Conservation (phyloP, 2,797 vertebrate species). For the Mastacembelus armatus region DNA sequence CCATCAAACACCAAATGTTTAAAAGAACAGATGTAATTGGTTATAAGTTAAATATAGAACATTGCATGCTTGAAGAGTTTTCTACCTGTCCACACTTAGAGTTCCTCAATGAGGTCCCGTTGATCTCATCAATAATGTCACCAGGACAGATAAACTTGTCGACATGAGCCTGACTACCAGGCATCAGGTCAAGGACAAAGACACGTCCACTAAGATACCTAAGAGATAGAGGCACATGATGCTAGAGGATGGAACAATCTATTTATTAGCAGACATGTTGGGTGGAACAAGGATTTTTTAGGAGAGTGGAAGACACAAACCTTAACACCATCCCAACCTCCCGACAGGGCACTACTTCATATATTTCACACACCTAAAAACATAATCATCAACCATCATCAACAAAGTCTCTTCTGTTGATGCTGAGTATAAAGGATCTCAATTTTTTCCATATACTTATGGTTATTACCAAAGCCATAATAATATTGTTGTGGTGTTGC, state of each 20-base stretch:
- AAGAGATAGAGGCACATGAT: slow-evolving; percentile 12
- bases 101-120: slow-evolving; percentile 84
- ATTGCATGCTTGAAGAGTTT: not conserved
- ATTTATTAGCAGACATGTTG: not conserved
- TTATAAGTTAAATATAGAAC: not conserved
- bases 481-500: not conserved
- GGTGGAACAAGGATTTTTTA: not conserved
- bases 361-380: slow-evolving; percentile 83
- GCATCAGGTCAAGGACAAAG: slow-evolving; percentile 82
- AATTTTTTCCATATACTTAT: not conserved
- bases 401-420: not conserved
- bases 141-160: slow-evolving; percentile 82
- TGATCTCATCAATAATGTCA: slow-evolving; percentile 89
- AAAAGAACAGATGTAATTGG: not conserved
- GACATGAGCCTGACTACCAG: slow-evolving; percentile 82
- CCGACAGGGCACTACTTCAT: slow-evolving; percentile 83
- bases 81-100: slow-evolving; percentile 83
- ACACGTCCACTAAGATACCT: slow-evolving; percentile 85
- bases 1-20: not conserved
- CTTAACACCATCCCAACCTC: slow-evolving; percentile 84
- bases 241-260: not conserved
- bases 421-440: not conserved
- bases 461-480: not conserved
- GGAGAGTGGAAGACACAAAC: slow-evolving; percentile 64
- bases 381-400: not conserved